phyloP scores from a whole-genome alignment of 2,113 vertebrate species.

The Machaerirhynchus nigripectus region DNA sequence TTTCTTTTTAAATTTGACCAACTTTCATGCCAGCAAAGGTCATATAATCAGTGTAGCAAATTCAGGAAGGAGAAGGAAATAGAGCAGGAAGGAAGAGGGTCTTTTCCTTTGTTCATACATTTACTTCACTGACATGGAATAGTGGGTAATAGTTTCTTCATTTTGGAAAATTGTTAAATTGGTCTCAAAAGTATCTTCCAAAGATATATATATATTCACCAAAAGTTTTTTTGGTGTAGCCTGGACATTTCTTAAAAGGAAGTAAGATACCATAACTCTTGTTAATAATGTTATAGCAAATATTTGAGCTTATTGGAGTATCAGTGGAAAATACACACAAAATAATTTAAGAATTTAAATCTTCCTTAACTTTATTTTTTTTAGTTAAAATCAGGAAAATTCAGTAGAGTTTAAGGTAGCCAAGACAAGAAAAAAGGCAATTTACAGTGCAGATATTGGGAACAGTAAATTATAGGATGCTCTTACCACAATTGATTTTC shows the following conservation, averaged over 20 bases:
- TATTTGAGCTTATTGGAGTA: background rate
- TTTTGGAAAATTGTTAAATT: background rate
- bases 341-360: background rate
- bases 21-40: background rate
- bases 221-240: background rate
- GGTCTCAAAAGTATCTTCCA: background rate
- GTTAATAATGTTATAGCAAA: background rate
- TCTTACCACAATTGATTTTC: background rate
- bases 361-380: background rate
- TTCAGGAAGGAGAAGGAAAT: background rate
- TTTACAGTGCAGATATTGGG: background rate
- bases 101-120: background rate
- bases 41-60: background rate
- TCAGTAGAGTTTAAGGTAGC: background rate
- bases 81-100: background rate
- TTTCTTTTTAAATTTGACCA: background rate
- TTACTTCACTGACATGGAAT: background rate
- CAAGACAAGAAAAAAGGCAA: background rate
- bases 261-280: background rate
- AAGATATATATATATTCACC: background rate
- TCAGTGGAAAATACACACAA: background rate
- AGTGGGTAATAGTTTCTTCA: background rate
- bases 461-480: background rate
- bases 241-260: background rate
- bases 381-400: background rate